phyloP scores from a whole-genome alignment of 2,797 vertebrate genomes.

The Chiloscyllium punctatum region DNA sequence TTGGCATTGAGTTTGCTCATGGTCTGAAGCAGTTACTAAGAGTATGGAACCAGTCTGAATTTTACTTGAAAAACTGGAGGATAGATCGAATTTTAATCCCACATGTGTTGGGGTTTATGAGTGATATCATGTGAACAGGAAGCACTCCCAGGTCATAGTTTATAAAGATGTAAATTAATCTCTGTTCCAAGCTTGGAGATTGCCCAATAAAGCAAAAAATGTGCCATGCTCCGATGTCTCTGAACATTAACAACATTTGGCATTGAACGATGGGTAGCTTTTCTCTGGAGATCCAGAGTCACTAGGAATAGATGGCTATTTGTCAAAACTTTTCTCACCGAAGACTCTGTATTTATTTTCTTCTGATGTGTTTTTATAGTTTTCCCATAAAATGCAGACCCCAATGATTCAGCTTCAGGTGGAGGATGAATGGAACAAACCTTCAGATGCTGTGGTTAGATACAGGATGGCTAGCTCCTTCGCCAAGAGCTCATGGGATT shows the following conservation, averaged over 20 bases:
- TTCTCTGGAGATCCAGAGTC: neutral
- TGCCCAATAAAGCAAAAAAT: neutral
- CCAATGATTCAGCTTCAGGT: constrained; percentile 77
- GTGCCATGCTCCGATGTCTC: neutral
- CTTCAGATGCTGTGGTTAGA: constrained; percentile 70
- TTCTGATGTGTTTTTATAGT: constrained; percentile 56
- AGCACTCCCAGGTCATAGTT: neutral
- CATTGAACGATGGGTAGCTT: neutral
- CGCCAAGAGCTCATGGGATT: constrained; percentile 93
- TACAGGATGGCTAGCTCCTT: constrained; percentile 73
- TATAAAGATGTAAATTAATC: neutral
- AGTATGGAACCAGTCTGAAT: too few relatives aligned
- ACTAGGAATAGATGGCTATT: neutral
- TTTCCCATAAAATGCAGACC: constrained; percentile 75
- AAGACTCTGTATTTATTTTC: neutral
- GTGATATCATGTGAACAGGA: neutral
- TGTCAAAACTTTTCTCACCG: neutral
- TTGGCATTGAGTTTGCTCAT: neutral
- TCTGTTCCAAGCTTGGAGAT: neutral
- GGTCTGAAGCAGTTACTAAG: too few relatives aligned
- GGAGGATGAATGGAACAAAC: constrained; percentile 82
- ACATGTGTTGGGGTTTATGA: neutral
- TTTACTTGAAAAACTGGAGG: too few relatives aligned
- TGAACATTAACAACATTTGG: neutral
- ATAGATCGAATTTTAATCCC: too few relatives aligned